phyloP scores from a whole-genome alignment of 2,888 invertebrate species.

The Lathronympha strigana region DNA sequence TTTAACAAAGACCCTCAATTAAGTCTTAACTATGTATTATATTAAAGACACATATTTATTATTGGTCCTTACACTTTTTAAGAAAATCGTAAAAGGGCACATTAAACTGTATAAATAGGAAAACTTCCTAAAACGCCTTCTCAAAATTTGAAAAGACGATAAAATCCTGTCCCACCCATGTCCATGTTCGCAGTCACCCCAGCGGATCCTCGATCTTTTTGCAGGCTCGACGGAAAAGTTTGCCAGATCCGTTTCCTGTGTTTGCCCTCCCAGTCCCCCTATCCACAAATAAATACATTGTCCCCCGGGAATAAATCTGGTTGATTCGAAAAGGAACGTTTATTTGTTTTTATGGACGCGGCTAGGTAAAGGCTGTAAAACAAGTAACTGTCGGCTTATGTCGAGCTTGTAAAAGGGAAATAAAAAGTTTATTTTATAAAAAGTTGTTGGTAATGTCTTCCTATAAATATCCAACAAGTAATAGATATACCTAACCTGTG shows the following conservation, averaged over 20 bases:
- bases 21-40: no score
- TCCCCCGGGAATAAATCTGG: conserved; percentile 68
- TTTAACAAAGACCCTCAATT: no score
- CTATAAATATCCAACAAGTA: no score
- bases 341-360: conserved; percentile 48
- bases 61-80: no score
- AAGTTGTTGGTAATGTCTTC: no score
- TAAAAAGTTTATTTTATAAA: no score
- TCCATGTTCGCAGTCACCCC: conserved; percentile 56
- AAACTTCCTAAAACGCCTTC: no score
- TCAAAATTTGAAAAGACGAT: background rate
- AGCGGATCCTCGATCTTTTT: conserved; percentile 63
- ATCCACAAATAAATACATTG: conserved; percentile 71
- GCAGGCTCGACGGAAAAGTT: conserved; percentile 75
- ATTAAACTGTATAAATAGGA: no score
- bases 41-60: no score
- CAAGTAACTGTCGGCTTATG: background rate
- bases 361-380: conserved; percentile 15
- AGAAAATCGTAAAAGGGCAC: no score
- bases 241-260: conserved; percentile 79
- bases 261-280: conserved; percentile 66
- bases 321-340: conserved; percentile 65
- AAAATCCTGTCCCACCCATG: conserved; percentile 11
- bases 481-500: no score
- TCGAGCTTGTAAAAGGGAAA: background rate